Base-by-base conservation (phyloP, 2,113 vertebrate species). In the Numida meleagris region DNA sequence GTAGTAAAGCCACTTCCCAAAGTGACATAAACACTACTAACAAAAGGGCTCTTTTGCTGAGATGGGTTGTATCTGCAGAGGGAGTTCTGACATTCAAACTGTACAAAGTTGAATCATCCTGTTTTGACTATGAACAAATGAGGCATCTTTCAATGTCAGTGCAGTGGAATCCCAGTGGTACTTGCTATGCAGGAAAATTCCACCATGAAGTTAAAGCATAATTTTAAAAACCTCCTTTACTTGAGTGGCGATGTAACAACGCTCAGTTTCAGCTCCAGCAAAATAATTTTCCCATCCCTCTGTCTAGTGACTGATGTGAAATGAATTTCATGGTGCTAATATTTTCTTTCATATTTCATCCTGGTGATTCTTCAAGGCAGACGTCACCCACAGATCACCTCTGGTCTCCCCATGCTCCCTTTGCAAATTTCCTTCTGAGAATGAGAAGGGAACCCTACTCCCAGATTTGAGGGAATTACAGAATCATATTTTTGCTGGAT, bases 71-170 rank as follows among this genome's bases (percentile, higher is more conserved):
- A 82, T 94, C 83, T 94, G 86, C 73, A 72, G 57, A 40, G 70
- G 77, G 77, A 93, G 46, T 89, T 86, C 43, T 86, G 86, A 90
- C 80, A 78, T 86, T 84, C 73, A 84, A 63, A 53, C 29, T 71
- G 57, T 31, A 74, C 40, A 68, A 86, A 91, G 89, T 65, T 95
- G 91, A 91, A 87, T 93, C 73, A 83, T 90, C 45, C 88, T 88
- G 65, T 88, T 91, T 95, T 95, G 79, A 72, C 76, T 86, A 5
- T 61, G 87, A 93, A 83, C 86, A 80, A 95, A 81, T 1, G 6
- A 76, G 73, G n/a, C 65, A 88, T 77, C 82, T 80, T 94, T 93
- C 88, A 83, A 23, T 91, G 95, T 81, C 94, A 93, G 43, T 9
- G 51, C 85, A 83, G 36, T 70, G 71, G 40, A 95, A 83, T 93